phyloP scores from a whole-genome alignment of 2,113 vertebrate genomes.

The Nymphicus hollandicus region DNA sequence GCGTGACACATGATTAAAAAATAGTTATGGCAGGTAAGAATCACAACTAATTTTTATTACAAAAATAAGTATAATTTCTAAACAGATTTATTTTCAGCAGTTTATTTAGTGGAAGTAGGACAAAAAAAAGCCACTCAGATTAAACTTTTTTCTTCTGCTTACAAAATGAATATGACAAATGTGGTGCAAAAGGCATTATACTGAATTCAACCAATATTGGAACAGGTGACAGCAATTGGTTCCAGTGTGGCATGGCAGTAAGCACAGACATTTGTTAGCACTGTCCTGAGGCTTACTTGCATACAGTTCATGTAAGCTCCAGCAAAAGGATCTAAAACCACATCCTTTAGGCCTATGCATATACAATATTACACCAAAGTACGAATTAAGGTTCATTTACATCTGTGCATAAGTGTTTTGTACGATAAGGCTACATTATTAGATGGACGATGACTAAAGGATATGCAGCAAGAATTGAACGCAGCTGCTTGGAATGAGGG shows the following conservation, averaged over 20 bases:
- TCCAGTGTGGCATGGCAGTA: background rate
- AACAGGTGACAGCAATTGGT: background rate
- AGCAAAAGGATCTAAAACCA: background rate
- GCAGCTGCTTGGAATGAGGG: background rate
- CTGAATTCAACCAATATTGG: background rate
- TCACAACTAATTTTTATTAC: background rate
- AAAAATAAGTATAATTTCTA: background rate
- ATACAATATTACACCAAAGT: background rate
- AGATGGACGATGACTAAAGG: background rate
- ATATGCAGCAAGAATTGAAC: background rate
- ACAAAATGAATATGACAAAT: background rate
- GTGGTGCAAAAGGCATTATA: background rate
- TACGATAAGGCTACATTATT: background rate
- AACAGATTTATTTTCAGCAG: background rate
- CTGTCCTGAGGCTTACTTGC: background rate
- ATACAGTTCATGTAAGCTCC: background rate
- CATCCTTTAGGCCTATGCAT: background rate
- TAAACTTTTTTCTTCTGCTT: background rate
- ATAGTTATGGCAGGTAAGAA: background rate
- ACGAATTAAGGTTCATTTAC: background rate
- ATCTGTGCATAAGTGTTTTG: background rate
- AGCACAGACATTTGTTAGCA: background rate
- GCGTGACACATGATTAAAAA: background rate
- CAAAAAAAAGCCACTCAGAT: background rate
- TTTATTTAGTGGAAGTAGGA: background rate